A percentile compares a stretch with the other conserved stretches of the same genome.
Evolutionary conservation across 2,888 invertebrate species (phyloP).

Genomic region (Meiosimyza decipiens): DNA sequence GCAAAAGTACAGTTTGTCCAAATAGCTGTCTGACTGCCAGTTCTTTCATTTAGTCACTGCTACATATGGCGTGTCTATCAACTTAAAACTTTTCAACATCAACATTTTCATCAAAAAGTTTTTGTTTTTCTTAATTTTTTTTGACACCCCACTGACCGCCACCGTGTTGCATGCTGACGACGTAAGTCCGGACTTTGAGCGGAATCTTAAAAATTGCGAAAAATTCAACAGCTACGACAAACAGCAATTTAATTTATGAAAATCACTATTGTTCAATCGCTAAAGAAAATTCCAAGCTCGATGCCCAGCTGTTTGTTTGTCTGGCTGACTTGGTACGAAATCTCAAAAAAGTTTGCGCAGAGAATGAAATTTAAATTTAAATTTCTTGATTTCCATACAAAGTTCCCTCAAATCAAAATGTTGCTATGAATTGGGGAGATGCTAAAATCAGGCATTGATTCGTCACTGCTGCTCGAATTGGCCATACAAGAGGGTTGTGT

Average conservation of each 20-base stretch:
- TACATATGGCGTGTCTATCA: conserved; percentile 7
- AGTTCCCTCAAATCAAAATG: conserved; percentile 51
- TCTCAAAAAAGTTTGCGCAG: conserved; percentile 51
- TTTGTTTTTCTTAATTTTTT: neutral
- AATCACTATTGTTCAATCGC: conserved; percentile 45
- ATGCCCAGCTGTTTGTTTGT: neutral
- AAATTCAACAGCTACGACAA: conserved; percentile 46
- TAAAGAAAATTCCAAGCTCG: conserved; percentile 22
- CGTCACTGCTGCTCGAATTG: conserved; percentile 1
- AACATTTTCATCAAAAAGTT: conserved; percentile 18
- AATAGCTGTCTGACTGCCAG: conserved; percentile 17
- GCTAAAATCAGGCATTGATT: conserved; percentile 14
- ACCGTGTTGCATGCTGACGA: neutral
- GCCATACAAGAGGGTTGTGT: neutral
- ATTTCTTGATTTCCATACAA: conserved; percentile 52
- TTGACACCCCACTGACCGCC: conserved; percentile 26
- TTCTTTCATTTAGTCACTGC: neutral
- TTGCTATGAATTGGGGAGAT: conserved; percentile 31
- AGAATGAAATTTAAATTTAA: conserved; percentile 59
- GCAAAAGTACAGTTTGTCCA: neutral
- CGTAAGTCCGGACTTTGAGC: neutral
- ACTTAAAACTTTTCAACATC: conserved; percentile 13
- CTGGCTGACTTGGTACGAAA: neutral
- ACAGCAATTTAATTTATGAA: conserved; percentile 61
- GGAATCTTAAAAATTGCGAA: neutral